Base-by-base conservation (phyloP, 2,888 invertebrate species). In the Chrysolina americana region DNA sequence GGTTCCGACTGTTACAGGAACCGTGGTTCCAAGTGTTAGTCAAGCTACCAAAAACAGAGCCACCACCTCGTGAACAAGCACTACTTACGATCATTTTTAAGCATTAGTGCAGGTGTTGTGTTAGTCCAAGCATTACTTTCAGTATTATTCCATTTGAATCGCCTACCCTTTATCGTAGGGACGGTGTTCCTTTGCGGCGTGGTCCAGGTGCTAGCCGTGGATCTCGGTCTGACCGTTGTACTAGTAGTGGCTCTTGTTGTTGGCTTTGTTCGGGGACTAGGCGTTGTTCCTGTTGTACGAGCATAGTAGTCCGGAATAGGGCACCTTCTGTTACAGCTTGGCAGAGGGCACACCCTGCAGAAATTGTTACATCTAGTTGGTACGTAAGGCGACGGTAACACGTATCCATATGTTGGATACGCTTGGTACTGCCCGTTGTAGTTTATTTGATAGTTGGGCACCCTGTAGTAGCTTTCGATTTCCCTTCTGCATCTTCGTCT, bases 291-390 rank as follows among this genome's bases (percentile, higher is more conserved):
- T 36, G n/a, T 28, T 59, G 8, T 36, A n/a, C 36, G 19, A 50
- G 19, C 50, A 50, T 50, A 19, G n/a, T 17, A 50, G 8, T 10
- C 50, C 19, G 50, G 19, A 50, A 8, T 9, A 9, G 59, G 59
- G 1, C 59, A 59, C n/a, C 59, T 59, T n/a, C 59, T 59, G 5
- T n/a, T 6, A 59, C 59, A 59, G 59, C 28, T 59, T n/a, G 59
- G 36, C 13, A 59, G n/a, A 28, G 28, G 59, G 28, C 59, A 59
- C 0, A 11, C n/a, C 28, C n/a, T 59, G 59, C 59, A 59, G 28
- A 59, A 28, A 15, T 23, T 28, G 1, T 59, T 23, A 36, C 59
- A 59, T n/a, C 59, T 23, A n/a, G 59, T n/a, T n/a, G 59, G 59
- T 2, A 59, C 28, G 36, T 59, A 59, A 15, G 28, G 13, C 6